Evolutionary conservation across 2,888 invertebrate genomes (phyloP).

Genomic region (Oxytorus armatus): DNA sequence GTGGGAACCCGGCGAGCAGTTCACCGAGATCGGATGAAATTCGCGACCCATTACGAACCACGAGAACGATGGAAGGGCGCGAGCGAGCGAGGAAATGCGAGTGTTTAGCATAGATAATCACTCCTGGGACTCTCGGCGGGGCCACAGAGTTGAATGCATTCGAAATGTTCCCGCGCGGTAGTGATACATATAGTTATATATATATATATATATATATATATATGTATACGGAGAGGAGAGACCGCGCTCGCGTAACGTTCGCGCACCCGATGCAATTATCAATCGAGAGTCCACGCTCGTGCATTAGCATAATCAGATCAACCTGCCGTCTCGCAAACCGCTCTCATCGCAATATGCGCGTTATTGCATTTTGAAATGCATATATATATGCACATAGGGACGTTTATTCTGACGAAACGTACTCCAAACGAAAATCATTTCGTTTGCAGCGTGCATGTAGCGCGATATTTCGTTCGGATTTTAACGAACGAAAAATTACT

Average conservation of each 20-base stretch:
- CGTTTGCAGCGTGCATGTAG: too few species aligned
- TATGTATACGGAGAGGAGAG: conserved; percentile 20
- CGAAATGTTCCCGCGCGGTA: conserved; percentile 41
- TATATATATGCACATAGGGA: conserved; percentile 25
- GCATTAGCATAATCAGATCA: conserved; percentile 81
- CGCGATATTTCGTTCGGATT: background rate
- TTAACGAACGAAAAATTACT: background rate
- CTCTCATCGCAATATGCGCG: conserved; percentile 51
- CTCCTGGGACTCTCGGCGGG: conserved; percentile 74
- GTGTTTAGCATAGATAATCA: conserved; percentile 81
- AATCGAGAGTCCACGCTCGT: conserved; percentile 76
- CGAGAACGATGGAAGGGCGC: conserved; percentile 73
- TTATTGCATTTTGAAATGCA: conserved; percentile 39
- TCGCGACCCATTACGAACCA: conserved; percentile 63
- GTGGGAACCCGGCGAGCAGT: background rate
- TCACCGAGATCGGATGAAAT: conserved; percentile 58
- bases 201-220: conserved; percentile 13
- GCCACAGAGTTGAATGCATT: conserved; percentile 62
- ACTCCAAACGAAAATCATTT: background rate
- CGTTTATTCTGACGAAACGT: conserved; percentile 8
- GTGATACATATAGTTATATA: background rate
- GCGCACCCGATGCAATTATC: conserved; percentile 77
- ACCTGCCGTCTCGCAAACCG: conserved; percentile 65
- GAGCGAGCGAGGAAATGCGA: conserved; percentile 66
- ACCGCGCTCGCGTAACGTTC: conserved; percentile 23